Percentiles rank a stretch among this genome's conserved stretches.
Conservation (phyloP, 2,797 vertebrate genomes). For the Xerus rutilus region DNA sequence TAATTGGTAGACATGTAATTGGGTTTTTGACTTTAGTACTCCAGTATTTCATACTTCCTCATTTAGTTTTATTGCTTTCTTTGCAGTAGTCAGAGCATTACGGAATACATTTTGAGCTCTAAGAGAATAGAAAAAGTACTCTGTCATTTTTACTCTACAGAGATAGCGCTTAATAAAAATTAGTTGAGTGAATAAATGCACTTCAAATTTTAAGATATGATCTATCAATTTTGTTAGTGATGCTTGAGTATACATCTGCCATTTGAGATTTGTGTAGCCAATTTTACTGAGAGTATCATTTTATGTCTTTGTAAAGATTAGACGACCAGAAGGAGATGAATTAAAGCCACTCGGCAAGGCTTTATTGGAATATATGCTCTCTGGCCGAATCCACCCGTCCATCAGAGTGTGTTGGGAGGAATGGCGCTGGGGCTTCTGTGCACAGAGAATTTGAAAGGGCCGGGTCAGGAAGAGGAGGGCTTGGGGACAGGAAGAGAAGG, state of each 20-base stretch:
- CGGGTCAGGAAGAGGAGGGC: too few relatives aligned
- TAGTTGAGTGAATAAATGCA: conserved; percentile 1
- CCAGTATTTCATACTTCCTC: background rate
- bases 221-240: conserved; percentile 10
- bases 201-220: background rate
- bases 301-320: background rate
- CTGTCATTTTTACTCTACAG: background rate
- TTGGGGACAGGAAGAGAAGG: too few relatives aligned
- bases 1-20: background rate
- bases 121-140: background rate
- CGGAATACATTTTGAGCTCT: background rate
- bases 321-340: too few relatives aligned
- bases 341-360: too few relatives aligned
- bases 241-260: background rate
- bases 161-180: background rate
- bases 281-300: background rate
- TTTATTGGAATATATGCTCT: too few relatives aligned
- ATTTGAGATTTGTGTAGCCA: conserved; percentile 14
- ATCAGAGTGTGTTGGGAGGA: too few relatives aligned
- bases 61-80: conserved; percentile 9
- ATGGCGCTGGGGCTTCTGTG: too few relatives aligned
- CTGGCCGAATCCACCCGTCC: too few relatives aligned
- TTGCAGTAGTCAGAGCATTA: background rate
- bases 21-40: background rate
- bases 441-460: too few relatives aligned